Conservation (phyloP, 2,113 vertebrate species). For the Elachura formosa region DNA sequence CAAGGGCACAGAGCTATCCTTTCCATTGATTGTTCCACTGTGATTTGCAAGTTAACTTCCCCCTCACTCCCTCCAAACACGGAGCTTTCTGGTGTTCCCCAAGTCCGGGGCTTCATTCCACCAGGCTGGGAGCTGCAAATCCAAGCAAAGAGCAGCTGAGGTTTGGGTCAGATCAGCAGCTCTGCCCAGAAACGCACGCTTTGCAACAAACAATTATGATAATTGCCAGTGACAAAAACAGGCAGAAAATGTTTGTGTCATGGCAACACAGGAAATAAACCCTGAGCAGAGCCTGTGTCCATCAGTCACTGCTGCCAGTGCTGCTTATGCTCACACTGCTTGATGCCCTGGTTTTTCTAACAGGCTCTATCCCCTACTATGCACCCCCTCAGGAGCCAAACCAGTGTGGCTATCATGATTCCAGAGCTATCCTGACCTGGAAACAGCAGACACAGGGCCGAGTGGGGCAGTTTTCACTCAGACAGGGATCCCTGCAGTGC, state of each 20-base stretch:
- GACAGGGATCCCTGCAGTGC: not conserved
- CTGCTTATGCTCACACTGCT: not conserved
- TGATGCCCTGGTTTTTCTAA: not conserved
- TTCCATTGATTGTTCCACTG: not conserved
- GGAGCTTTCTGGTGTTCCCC: not conserved
- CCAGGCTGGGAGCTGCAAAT: not conserved
- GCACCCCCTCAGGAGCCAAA: not conserved
- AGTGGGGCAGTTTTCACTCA: fast-evolving
- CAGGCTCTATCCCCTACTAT: fast-evolving
- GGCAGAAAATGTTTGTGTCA: not conserved
- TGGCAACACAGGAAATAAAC: slow-evolving; percentile 18
- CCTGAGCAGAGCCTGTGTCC: not conserved
- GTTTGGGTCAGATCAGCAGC: slow-evolving; percentile 3
- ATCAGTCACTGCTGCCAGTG: not conserved
- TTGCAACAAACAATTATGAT: not conserved
- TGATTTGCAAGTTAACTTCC: not conserved
- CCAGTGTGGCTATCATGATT: fast-evolving
- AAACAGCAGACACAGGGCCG: not conserved
- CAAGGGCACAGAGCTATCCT: not conserved
- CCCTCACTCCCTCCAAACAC: not conserved
- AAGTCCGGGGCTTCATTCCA: not conserved
- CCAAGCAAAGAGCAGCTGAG: not conserved
- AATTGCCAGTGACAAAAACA: slow-evolving; percentile 26
- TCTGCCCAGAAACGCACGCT: not conserved
- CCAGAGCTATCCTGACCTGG: not conserved